Evolutionary conservation across 2,113 vertebrate species (phyloP).

Genomic region (Mystacornis crossleyi): DNA sequence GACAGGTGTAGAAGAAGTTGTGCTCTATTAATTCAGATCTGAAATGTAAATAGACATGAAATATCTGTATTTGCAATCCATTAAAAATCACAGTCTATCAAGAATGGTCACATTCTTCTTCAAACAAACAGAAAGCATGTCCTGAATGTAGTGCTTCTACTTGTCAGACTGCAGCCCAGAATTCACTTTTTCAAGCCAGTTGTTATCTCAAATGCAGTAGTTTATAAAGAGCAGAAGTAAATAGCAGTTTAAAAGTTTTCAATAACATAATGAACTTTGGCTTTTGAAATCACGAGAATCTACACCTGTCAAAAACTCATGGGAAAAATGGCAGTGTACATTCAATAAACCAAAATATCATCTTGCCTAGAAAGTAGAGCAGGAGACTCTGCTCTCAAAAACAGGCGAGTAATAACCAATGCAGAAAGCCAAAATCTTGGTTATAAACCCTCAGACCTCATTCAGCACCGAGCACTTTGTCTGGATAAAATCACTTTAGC

Average conservation of each 20-base stretch:
- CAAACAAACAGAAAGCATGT: background rate
- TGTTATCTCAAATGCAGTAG: background rate
- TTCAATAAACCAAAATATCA: background rate
- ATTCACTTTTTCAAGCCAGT: background rate
- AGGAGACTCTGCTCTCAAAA: background rate
- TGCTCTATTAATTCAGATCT: background rate
- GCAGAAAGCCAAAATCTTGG: background rate
- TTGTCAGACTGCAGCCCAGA: background rate
- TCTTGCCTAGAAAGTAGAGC: background rate
- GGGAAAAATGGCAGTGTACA: background rate
- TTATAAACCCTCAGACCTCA: background rate
- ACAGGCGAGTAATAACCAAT: rapidly evolving
- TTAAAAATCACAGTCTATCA: slow-evolving; percentile 47
- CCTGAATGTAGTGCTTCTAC: background rate
- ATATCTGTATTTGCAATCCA: background rate
- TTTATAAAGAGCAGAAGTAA: background rate
- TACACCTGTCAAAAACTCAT: background rate
- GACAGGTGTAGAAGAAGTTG: background rate
- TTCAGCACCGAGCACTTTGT: background rate
- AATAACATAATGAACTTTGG: background rate
- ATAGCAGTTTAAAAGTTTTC: background rate
- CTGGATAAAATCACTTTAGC: background rate
- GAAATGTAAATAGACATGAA: background rate
- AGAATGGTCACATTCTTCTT: background rate
- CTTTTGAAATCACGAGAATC: background rate